Evolutionary conservation across 2,888 invertebrate species (phyloP).

Genomic region (Euproctis similis): DNA sequence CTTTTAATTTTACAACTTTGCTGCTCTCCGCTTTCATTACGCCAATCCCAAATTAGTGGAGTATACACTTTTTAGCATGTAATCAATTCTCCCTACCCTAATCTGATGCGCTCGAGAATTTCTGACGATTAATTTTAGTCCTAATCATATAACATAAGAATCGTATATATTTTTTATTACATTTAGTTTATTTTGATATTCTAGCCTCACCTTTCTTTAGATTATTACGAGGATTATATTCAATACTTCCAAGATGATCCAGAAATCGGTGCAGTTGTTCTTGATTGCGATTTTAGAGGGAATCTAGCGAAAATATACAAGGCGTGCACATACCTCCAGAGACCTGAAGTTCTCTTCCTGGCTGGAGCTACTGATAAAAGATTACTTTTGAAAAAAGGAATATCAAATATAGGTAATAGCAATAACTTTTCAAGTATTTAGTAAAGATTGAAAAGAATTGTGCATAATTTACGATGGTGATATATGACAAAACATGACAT

Average conservation of each 20-base stretch:
- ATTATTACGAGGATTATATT: constrained; percentile 34
- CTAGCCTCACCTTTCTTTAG: constrained; percentile 46
- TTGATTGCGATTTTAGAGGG: constrained; percentile 68
- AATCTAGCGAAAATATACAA: constrained; percentile 68
- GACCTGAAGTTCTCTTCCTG: constrained; percentile 69
- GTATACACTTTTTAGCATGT: too few relatives aligned
- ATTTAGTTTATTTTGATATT: neutral
- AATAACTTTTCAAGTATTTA: too few relatives aligned
- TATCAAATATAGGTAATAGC: constrained; percentile 6
- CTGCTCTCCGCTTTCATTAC: too few relatives aligned
- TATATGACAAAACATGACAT: too few relatives aligned
- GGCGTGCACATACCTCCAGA: constrained; percentile 58
- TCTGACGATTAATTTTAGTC: too few relatives aligned
- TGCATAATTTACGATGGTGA: too few relatives aligned
- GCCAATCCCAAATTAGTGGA: too few relatives aligned
- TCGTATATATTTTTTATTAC: neutral
- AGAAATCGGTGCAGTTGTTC: constrained; percentile 74
- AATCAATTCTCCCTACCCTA: too few relatives aligned
- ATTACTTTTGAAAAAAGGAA: constrained; percentile 43
- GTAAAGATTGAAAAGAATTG: too few relatives aligned
- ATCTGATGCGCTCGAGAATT: too few relatives aligned
- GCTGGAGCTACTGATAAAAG: constrained; percentile 63
- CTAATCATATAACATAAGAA: neutral
- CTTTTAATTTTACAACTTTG: too few relatives aligned
- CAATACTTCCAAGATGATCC: constrained; percentile 50